Evolutionary conservation across 2,888 invertebrate species (phyloP).

Genomic region (Helobdella robusta): DNA sequence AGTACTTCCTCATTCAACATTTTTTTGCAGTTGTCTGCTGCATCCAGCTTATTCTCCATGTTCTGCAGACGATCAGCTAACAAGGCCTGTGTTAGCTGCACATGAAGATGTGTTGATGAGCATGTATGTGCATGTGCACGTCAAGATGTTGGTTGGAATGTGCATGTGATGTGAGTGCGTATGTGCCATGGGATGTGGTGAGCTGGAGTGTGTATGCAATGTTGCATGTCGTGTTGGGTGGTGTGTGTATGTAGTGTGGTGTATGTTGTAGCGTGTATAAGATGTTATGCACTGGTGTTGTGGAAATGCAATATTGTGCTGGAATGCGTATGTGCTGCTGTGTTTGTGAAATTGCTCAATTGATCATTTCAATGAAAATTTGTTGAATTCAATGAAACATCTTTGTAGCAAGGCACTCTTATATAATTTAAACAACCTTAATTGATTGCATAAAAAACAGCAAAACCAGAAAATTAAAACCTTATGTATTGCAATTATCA

Average conservation of each 20-base stretch:
- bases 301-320: no score
- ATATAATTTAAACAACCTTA: background rate
- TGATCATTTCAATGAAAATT: background rate
- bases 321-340: no score
- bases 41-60: constrained; percentile 42
- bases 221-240: no score
- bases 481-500: background rate
- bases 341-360: no score
- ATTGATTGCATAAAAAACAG: background rate
- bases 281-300: no score
- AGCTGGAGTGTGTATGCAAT: no score
- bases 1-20: constrained; percentile 40
- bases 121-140: no score
- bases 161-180: no score
- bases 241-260: no score
- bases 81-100: constrained; percentile 37
- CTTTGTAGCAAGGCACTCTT: background rate
- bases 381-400: background rate
- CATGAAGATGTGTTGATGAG: background rate
- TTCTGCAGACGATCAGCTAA: constrained; percentile 39
- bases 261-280: no score
- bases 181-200: no score
- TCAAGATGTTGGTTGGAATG: no score
- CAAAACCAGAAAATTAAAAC: background rate
- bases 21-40: constrained; percentile 41